Evolutionary conservation across 2,888 invertebrate genomes (phyloP).

Genomic region (Dasypolia templi): DNA sequence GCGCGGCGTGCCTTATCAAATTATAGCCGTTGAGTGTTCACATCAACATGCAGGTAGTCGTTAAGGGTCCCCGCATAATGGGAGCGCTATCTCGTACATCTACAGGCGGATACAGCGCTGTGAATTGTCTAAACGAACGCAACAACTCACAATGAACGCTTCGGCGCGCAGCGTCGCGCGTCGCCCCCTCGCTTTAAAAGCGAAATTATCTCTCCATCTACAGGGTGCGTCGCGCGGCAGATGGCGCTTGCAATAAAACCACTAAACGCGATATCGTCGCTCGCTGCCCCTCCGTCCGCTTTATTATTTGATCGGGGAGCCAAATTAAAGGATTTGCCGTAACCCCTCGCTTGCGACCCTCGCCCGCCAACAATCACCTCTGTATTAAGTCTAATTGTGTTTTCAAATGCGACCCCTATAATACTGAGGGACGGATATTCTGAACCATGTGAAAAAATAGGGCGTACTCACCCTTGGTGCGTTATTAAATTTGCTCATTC

Average conservation of each 20-base stretch:
- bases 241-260: conserved; percentile 91
- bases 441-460: conserved; percentile 87
- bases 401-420: conserved; percentile 89
- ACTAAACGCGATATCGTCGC: conserved; percentile 90
- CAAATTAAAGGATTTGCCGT: conserved; percentile 90
- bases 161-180: conserved; percentile 71
- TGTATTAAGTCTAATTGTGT: conserved; percentile 91
- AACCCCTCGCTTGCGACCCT: conserved; percentile 88
- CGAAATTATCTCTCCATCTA: conserved; percentile 89
- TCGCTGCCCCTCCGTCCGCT: conserved; percentile 86
- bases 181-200: conserved; percentile 83
- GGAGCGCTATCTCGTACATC: conserved; percentile 83
- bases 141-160: conserved; percentile 85
- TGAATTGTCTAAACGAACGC: conserved; percentile 87
- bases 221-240: conserved; percentile 85
- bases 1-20: conserved; percentile 79
- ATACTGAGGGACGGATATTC: conserved; percentile 82
- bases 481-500: conserved; percentile 84
- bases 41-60: conserved; percentile 78
- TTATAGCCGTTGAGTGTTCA: conserved; percentile 81
- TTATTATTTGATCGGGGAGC: conserved; percentile 90
- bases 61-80: conserved; percentile 82
- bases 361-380: conserved; percentile 90
- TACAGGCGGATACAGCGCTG: conserved; percentile 80
- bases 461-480: conserved; percentile 82